A percentile compares a stretch with the other conserved stretches of the same genome.
These are phyloP conservation scores for Grantiella picta DNA, from an alignment of 2,113 vertebrate genomes.

Conservation along the genomic window DNA sequence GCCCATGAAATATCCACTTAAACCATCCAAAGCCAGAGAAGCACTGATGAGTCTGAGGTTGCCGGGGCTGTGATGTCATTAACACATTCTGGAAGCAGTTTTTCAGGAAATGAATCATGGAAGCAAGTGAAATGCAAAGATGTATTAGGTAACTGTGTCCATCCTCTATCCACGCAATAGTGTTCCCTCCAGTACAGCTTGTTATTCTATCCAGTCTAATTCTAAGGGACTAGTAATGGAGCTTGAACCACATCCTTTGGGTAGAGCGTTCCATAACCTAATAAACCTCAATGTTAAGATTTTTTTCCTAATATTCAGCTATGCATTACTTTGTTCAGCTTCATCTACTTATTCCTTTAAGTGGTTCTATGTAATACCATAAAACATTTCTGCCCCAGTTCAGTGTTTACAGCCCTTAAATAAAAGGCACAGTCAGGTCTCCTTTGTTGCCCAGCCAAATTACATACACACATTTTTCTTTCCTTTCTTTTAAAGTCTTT, in stretches of 20 bases:
- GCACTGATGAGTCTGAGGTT: background rate
- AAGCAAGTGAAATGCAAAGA: conserved; percentile 5
- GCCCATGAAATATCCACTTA: background rate
- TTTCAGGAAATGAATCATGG: conserved; percentile 36
- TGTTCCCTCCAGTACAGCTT: background rate
- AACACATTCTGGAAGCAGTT: background rate
- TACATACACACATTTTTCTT: background rate
- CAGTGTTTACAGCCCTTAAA: conserved; percentile 9
- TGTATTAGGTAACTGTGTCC: background rate
- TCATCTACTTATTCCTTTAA: background rate
- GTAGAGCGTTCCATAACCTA: conserved; percentile 24
- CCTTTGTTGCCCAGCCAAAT: conserved; percentile 21
- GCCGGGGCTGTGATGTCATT: background rate
- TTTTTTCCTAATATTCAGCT: background rate
- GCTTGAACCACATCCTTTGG: conserved; percentile 22
- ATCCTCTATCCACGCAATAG: background rate
- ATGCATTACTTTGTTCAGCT: background rate
- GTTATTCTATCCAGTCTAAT: conserved; percentile 4
- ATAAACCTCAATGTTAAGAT: background rate
- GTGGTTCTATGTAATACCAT: background rate
- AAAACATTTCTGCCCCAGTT: background rate
- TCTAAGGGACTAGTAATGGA: conserved; percentile 17
- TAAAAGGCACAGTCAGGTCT: background rate
- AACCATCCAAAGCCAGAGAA: background rate
- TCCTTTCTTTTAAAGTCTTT: conserved; percentile 26